Evolutionary conservation across 2,888 invertebrate genomes (phyloP), one percentile per base, ranked within the genome.

Genomic region (Penaeus monodon): DNA sequence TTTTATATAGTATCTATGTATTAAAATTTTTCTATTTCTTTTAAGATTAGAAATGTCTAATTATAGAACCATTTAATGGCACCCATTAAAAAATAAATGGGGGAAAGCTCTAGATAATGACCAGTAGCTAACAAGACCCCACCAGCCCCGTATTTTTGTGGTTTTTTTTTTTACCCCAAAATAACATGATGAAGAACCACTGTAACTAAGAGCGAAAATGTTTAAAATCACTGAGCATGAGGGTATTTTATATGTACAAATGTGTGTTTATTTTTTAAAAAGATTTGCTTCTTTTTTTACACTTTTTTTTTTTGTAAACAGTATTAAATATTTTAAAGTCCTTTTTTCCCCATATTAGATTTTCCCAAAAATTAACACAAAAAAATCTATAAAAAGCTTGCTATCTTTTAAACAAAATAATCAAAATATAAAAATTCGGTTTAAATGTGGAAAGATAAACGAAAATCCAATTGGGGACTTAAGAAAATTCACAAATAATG

Each of bases 151-250:
- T 85, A 86, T 49, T 86, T 86, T 78, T 49, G 76, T 84, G 84
- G 84, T 84, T 84, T 65, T 24, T 49, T 29, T 82, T 65, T 4
- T 74, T 82, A 82, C 49, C 73, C 81, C 81, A 57, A 82, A 82
- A 82, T 49, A 77, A 77, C 76, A 76, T 77, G 44, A 27, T 77
- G 77, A 66, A 29, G 63, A 84, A 78, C 73, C 77, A 82, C 63
- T 33, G 57, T 78, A 86, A 78, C 78, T 83, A 86, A 86, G 73
- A 81, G 73, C 81, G 84, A 66, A 74, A 82, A 77, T 70, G 64
- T 83, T 86, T 83, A 86, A 77, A 86, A 83, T 82, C n/a, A n/a
- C 86, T 86, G 86, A 86, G 86, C 86, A 86, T 83, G 64, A 83
- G 64, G 82, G 78, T 86, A 86, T 86, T 78, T 83, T 86, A 81